Conservation (phyloP, 1,140 invertebrate species). For the Microplitis demolitor region DNA sequence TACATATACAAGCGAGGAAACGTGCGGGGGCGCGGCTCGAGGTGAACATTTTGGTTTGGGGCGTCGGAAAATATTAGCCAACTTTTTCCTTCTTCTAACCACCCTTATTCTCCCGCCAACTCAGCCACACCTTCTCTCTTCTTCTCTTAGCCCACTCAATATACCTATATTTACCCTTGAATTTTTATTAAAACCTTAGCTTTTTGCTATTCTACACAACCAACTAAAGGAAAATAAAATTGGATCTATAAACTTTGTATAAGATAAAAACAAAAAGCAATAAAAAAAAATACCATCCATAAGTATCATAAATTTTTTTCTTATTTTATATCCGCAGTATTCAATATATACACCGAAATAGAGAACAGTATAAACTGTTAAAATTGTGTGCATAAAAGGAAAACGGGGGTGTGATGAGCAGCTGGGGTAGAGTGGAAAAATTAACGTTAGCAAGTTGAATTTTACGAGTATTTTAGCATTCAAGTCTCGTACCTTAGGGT, state of each 20-base stretch:
- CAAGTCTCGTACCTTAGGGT: constrained; percentile 54
- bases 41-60: constrained; percentile 33
- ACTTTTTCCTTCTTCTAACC: constrained; percentile 27
- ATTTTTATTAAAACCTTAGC: neutral
- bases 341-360: too few relatives aligned
- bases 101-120: constrained; percentile 8
- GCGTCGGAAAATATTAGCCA: constrained; percentile 55
- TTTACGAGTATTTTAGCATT: constrained; percentile 57
- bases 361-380: neutral
- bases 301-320: too few relatives aligned
- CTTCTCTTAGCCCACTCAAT: neutral
- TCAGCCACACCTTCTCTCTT: constrained; percentile 22
- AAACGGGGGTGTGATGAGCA: neutral
- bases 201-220: too few relatives aligned
- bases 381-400: constrained; percentile 33
- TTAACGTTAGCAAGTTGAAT: constrained; percentile 40
- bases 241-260: too few relatives aligned
- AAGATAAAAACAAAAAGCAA: too few relatives aligned
- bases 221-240: too few relatives aligned
- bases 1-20: constrained; percentile 13
- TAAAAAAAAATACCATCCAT: too few relatives aligned
- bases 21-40: constrained; percentile 29
- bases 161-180: neutral
- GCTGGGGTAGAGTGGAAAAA: constrained; percentile 42
- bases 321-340: too few relatives aligned